These are phyloP conservation scores for Myrmophylax atrothorax DNA, from an alignment of 2,113 vertebrate species.

Conservation along the genomic window DNA sequence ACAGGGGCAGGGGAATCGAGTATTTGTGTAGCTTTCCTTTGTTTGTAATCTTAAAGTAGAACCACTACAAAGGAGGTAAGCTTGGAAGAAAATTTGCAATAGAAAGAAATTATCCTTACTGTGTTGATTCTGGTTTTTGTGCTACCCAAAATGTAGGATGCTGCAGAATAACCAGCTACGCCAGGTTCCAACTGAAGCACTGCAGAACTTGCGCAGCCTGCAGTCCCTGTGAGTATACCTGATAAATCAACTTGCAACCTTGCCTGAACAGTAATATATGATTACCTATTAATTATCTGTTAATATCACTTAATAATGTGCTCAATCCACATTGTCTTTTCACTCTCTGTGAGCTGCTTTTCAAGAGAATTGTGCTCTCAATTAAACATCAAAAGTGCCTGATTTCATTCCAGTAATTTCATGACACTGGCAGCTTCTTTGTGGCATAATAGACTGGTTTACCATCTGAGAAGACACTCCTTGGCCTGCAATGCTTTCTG, in stretches of 20 bases:
- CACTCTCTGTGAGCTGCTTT: not conserved
- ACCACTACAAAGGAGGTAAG: not conserved
- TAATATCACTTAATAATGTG: not conserved
- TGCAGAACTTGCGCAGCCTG: slow-evolving; percentile 86
- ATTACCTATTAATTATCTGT: not conserved
- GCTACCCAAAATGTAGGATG: slow-evolving; percentile 78
- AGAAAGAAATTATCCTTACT: not conserved
- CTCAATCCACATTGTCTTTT: not conserved
- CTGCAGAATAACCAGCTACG: slow-evolving; percentile 92
- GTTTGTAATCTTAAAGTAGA: not conserved
- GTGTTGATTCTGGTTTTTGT: slow-evolving; percentile 35
- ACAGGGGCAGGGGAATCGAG: not conserved
- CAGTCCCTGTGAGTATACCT: slow-evolving; percentile 87
- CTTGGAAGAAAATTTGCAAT: not conserved
- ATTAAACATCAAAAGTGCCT: slow-evolving; percentile 3
- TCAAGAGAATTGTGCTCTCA: not conserved
- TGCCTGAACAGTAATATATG: not conserved
- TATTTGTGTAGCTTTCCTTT: not conserved
- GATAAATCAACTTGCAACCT: not conserved
- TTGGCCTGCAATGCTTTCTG: not conserved
- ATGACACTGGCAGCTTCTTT: not conserved
- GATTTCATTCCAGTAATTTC: slow-evolving; percentile 2
- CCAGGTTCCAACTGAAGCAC: slow-evolving; percentile 85
- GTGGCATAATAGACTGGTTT: not conserved
- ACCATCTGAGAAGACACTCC: not conserved